Evolutionary conservation across 2,888 invertebrate species (phyloP).

Genomic region (Caenorhabditis sp.): DNA sequence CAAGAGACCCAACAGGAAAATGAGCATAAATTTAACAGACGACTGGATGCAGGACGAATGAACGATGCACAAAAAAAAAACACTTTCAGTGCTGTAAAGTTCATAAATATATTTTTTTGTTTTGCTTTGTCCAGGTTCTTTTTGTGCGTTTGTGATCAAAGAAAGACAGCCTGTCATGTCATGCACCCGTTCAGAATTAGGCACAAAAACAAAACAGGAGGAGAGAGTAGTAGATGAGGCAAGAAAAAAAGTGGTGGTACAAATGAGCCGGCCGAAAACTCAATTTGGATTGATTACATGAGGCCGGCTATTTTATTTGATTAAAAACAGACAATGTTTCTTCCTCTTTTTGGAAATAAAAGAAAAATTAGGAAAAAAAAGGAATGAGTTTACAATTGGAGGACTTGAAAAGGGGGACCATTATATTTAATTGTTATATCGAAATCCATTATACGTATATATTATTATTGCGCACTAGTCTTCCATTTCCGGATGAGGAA

Average conservation of each 20-base stretch:
- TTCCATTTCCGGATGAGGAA: not conserved
- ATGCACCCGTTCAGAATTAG: not conserved
- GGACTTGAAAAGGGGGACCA: constrained; percentile 6
- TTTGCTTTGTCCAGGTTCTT: too few species aligned
- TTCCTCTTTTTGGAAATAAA: not conserved
- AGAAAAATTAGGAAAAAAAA: not conserved
- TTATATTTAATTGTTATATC: constrained; percentile 1
- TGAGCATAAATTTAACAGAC: not conserved
- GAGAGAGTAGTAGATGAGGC: not conserved
- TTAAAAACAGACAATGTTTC: not conserved
- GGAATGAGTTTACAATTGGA: constrained; percentile 27
- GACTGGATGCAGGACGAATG: too few species aligned
- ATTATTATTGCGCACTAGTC: not conserved
- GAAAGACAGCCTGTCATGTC: not conserved
- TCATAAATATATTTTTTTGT: not conserved
- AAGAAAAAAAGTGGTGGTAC: not conserved
- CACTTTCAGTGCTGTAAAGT: not conserved
- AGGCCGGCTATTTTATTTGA: constrained; percentile 15
- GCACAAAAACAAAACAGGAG: not conserved
- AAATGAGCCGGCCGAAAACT: constrained; percentile 20
- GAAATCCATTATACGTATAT: constrained; percentile 1
- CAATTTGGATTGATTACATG: constrained; percentile 47
- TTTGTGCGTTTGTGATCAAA: not conserved
- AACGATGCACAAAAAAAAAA: not conserved
- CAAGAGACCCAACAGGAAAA: not conserved